Evolutionary conservation across 2,113 vertebrate genomes (phyloP), one percentile per base, ranked within the genome.

Genomic region (Corythornis vintsioides): DNA sequence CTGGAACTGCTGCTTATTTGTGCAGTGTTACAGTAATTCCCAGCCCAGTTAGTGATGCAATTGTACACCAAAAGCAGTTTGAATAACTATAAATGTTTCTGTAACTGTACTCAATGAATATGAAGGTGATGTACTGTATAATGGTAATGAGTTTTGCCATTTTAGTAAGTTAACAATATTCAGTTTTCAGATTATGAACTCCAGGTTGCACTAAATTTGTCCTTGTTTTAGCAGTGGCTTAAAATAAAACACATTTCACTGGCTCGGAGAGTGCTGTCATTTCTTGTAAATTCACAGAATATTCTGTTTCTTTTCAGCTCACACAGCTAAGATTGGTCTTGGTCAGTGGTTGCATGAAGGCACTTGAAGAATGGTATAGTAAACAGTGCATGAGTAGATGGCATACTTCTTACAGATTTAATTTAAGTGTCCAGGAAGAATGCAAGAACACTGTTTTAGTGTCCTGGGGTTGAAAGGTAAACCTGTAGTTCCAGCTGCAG

Each of bases 231-330:
- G 97, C 96, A 97, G 96, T 98, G 94, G 97, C 97, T 98, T 98
- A 97, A 96, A 98, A 99, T 99, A 99, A 97, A 99, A 98, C 78
- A 94, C 94, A 95, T 93, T 92, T 94, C 87, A 96, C 96, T 97
- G 92, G 83, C 95, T 97, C 93, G 0, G 2, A 78, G 65, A 83
- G 89, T 47, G 8, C 90, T 97, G 83, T 96, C 48, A 4, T 97
- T 96, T 95, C 53, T 94, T 89, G 47, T 85, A 35, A 60, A 71
- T 76, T 73, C 11, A 47, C 40, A 25, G 20, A 75, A 10, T 88
- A 76, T 74, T 94, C 71, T 63, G 82, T 83, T 86, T 64, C 63
- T 89, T 91, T 71, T 61, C 61, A 78, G 45, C 19, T 22, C 61
- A 50, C 38, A 28, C 29, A 53, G 20, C 33, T 79, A 45, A 67